Percentiles rank a stretch among this genome's conserved stretches.
Conservation (phyloP, 2,888 invertebrate species). For the Erebia palarica region DNA sequence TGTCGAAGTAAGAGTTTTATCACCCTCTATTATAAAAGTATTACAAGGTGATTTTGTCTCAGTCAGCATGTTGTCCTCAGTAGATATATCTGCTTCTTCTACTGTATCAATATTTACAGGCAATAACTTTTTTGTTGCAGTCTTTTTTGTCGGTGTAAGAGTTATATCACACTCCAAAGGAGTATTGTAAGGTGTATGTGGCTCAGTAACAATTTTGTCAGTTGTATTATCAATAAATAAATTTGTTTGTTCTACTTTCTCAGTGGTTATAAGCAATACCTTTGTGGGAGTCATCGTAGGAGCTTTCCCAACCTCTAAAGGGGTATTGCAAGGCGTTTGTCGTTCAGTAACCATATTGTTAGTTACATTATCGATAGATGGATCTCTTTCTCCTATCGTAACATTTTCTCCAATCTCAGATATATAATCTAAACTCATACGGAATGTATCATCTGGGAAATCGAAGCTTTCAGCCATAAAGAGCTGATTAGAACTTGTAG, state of each 20-base stretch:
- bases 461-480: conserved; percentile 64
- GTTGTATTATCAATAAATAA: conserved; percentile 53
- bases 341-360: conserved; percentile 35
- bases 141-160: conserved; percentile 37
- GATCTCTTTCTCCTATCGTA: conserved; percentile 58
- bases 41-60: conserved; percentile 38
- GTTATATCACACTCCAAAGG: conserved; percentile 4
- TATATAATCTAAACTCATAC: conserved; percentile 67
- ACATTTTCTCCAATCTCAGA: conserved; percentile 72
- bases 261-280: conserved; percentile 39
- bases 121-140: conserved; percentile 43
- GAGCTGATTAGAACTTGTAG: conserved; percentile 62
- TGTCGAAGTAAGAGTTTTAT: conserved; percentile 2
- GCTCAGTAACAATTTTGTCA: conserved; percentile 33
- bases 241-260: conserved; percentile 55
- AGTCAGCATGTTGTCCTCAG: conserved; percentile 47
- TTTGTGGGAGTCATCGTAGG: conserved; percentile 41
- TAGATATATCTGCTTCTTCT: conserved; percentile 54
- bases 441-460: conserved; percentile 70
- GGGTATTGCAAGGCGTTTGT: conserved; percentile 44
- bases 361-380: conserved; percentile 53
- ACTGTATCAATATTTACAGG: conserved; percentile 46
- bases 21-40: conserved; percentile 32
- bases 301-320: conserved; percentile 41
- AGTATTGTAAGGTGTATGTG: conserved; percentile 40